Conservation (phyloP, 2,888 invertebrate species). For the Micropterix aruncella region DNA sequence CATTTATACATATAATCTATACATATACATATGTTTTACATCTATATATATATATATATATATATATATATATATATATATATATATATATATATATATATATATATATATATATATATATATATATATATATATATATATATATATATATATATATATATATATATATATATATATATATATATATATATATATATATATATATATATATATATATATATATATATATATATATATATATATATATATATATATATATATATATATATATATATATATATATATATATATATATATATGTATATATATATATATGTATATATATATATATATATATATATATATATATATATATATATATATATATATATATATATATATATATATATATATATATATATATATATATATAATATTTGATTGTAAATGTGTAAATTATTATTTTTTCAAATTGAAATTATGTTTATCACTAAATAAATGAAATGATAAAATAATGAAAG, state of each 20-base stretch:
- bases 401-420: no score
- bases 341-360: no score
- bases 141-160: neutral
- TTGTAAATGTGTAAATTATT: no score
- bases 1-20: no score
- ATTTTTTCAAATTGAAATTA: no score
- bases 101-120: neutral
- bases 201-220: neutral
- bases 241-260: neutral
- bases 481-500: no score
- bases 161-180: neutral
- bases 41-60: no score
- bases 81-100: neutral
- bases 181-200: neutral
- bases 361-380: no score
- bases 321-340: no score
- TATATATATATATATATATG: neutral
- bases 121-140: slow-evolving; percentile 1
- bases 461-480: no score
- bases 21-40: no score
- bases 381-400: no score
- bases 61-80: neutral
- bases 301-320: neutral
- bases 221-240: neutral
- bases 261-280: neutral